Base-by-base conservation (phyloP, 1,140 invertebrate species). In the Rhagoletis zephyria region DNA sequence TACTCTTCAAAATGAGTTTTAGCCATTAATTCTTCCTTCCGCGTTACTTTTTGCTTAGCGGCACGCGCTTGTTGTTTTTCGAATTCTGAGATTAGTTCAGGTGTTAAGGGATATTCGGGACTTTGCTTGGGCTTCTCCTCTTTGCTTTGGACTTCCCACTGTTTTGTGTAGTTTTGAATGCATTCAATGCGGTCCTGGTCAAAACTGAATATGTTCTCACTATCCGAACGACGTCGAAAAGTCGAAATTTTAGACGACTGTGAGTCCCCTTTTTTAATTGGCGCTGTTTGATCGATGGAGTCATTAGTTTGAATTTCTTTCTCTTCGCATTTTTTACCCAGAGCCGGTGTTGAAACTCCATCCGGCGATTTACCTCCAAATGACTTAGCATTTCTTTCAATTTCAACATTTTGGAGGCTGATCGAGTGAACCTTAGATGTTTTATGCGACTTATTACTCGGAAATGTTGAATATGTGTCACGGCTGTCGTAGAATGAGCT, bases 151-250 rank as follows among this genome's bases (percentile, higher is more conserved):
- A 94, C 94, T 88, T 94, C 94, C 90, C 94, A 95, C 14, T 94
- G 94, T 7, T 94, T 94, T 1, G 93, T 93, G 51, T 94, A 94
- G 87, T 94, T 93, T n/a, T 94, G 95, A 30, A 96, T 91, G n/a
- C 95, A 95, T 90, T 95, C 95, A 64, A 96, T 96, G 89, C 95
- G 94, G 88, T 95, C 95, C 91, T 95, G 95, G 89, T 96, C 95
- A 88, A 96, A 96, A 90, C 95, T 95, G 88, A 96, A 95, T 14
- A 96, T 95, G 70, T 95, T 95, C 60, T 95, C 95, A 85, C 92
- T 92, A 87, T 93, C 93, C 0, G 94, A 95, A 60, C 94, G 94
- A 14, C 92, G 89, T 3, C 92, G 89, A 65, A 93, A 93, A 1
- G 91, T 90, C 0, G 89, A 91, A 12, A 92, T 92, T 85, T 92